phyloP scores from a whole-genome alignment of 2,888 invertebrate species.

The Ormyrus nitidulus region DNA sequence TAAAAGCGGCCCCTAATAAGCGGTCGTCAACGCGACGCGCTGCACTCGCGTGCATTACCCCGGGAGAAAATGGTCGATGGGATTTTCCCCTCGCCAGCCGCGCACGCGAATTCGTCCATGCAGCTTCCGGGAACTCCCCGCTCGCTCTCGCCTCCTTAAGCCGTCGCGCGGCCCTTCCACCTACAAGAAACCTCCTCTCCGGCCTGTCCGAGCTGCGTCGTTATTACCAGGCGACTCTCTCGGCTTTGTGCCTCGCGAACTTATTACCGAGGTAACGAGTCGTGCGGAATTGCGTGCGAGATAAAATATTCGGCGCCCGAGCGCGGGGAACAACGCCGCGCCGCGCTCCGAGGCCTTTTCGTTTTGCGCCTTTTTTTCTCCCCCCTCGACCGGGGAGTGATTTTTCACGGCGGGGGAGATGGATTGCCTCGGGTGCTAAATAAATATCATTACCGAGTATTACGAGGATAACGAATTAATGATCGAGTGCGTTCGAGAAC shows the following conservation, averaged over 20 bases:
- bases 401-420: background rate
- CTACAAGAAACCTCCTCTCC: background rate
- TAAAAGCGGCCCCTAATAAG: too few species aligned
- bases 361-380: background rate
- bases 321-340: conserved; percentile 14
- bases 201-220: background rate
- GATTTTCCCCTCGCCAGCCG: too few species aligned
- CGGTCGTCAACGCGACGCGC: too few species aligned
- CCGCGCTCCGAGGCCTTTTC: background rate
- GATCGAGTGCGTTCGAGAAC: background rate
- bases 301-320: conserved; percentile 46
- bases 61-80: too few species aligned
- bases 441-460: conserved; percentile 27
- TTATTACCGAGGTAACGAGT: conserved; percentile 37
- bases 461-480: conserved; percentile 15
- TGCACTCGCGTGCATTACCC: too few species aligned
- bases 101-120: too few species aligned
- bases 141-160: background rate
- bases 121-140: background rate
- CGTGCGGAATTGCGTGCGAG: conserved; percentile 26
- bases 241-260: conserved; percentile 40
- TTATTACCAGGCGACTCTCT: conserved; percentile 3
- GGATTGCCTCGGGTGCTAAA: background rate
- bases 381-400: background rate
- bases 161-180: background rate